These are phyloP conservation scores for Parazoanthus swiftii DNA, from an alignment of 92 coral and sea anemone species.

Conservation along the genomic window DNA sequence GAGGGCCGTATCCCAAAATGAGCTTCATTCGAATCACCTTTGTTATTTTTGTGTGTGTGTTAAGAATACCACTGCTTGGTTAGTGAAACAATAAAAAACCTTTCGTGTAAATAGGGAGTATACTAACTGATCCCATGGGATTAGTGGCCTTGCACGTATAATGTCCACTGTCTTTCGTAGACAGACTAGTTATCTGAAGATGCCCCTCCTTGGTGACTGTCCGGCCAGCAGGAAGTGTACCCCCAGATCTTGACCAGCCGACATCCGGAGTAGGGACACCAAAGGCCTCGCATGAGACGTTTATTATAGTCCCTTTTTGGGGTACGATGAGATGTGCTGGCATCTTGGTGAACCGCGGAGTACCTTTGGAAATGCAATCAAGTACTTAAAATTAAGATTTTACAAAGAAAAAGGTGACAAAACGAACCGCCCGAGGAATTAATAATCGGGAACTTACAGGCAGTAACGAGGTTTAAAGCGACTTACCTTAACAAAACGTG, in stretches of 20 bases:
- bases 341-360: background rate
- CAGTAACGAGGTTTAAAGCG: no score
- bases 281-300: background rate
- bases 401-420: no score
- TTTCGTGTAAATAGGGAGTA: no score
- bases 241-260: background rate
- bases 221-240: background rate
- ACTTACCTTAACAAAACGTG: no score
- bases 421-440: no score
- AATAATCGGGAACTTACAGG: no score
- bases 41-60: no score
- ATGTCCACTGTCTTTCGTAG: constrained; percentile 8
- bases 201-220: background rate
- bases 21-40: no score
- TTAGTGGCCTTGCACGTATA: constrained; percentile 5
- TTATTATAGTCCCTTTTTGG: background rate
- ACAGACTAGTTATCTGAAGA: background rate
- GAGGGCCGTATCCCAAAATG: no score
- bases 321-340: background rate
- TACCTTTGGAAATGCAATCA: background rate
- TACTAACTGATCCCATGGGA: background rate
- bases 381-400: no score
- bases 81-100: no score
- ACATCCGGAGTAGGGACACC: constrained; percentile 1
- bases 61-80: no score